Conservation (phyloP, 2,888 invertebrate species). For the Drosophila neonasuta region DNA sequence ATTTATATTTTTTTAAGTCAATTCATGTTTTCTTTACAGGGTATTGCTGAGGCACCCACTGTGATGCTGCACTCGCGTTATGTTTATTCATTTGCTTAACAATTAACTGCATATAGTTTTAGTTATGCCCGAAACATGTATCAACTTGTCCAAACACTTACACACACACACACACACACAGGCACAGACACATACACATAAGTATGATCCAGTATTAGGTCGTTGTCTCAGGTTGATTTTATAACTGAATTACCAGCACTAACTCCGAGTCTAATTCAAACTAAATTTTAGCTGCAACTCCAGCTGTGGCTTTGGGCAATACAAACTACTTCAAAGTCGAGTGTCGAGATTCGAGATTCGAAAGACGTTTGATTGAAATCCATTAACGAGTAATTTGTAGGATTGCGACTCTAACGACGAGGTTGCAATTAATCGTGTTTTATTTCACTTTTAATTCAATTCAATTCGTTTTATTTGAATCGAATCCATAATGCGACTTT, state of each 20-base stretch:
- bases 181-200: not conserved
- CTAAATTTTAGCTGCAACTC: not conserved
- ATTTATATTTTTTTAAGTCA: not conserved
- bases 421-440: constrained; percentile 16
- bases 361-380: constrained; percentile 33
- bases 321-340: constrained; percentile 28
- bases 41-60: constrained; percentile 17
- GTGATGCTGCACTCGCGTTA: constrained; percentile 13
- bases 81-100: constrained; percentile 70
- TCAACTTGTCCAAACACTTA: not conserved
- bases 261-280: not conserved
- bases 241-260: constrained; percentile 19
- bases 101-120: constrained; percentile 55
- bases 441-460: constrained; percentile 4
- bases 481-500: constrained; percentile 4
- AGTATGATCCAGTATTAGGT: constrained; percentile 29
- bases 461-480: not conserved
- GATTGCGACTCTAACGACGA: constrained; percentile 8
- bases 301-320: constrained; percentile 16
- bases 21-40: constrained; percentile 18
- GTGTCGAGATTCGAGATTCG: constrained; percentile 17
- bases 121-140: constrained; percentile 8
- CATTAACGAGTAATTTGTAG: constrained; percentile 27
- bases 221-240: constrained; percentile 15
- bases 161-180: not conserved